Evolutionary conservation across 2,797 vertebrate genomes (phyloP).

Genomic region (Leuciscus waleckii): DNA sequence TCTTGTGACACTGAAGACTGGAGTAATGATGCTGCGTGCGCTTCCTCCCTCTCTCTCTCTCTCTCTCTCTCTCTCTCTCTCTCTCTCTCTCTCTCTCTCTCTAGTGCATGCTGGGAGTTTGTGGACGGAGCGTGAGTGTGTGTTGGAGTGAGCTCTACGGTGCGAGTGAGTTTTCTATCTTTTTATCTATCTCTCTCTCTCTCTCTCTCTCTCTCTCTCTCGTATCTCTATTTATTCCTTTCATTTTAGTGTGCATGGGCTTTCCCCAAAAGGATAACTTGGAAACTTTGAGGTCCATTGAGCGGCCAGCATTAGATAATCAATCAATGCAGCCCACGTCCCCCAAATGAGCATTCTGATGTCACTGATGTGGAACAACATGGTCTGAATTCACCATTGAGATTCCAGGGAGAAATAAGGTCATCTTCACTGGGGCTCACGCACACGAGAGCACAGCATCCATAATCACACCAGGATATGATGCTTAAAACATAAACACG

Average conservation of each 20-base stretch:
- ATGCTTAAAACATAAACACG: slow-evolving; percentile 20
- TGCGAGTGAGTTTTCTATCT: too few species aligned
- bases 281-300: slow-evolving; percentile 42
- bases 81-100: too few species aligned
- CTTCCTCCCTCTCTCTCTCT: neutral
- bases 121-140: too few species aligned
- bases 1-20: too few species aligned
- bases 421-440: slow-evolving; percentile 13
- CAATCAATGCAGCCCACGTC: slow-evolving; percentile 10
- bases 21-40: too few species aligned
- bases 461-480: slow-evolving; percentile 21
- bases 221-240: slow-evolving; percentile 31
- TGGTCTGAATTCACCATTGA: slow-evolving; percentile 12
- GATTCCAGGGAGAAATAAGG: slow-evolving; percentile 33
- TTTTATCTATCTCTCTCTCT: neutral
- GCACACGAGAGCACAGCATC: neutral
- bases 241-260: slow-evolving; percentile 19
- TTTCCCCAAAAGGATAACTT: slow-evolving; percentile 23
- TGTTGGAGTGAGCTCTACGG: too few species aligned
- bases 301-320: slow-evolving; percentile 10
- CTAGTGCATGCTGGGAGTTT: too few species aligned
- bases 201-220: neutral
- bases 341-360: slow-evolving; percentile 29
- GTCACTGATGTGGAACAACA: slow-evolving; percentile 26
- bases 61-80: neutral